Percentiles rank a stretch among this genome's conserved stretches.
Evolutionary conservation across 1,140 invertebrate genomes (phyloP).

Genomic region (Cheumatopsyche charites): DNA sequence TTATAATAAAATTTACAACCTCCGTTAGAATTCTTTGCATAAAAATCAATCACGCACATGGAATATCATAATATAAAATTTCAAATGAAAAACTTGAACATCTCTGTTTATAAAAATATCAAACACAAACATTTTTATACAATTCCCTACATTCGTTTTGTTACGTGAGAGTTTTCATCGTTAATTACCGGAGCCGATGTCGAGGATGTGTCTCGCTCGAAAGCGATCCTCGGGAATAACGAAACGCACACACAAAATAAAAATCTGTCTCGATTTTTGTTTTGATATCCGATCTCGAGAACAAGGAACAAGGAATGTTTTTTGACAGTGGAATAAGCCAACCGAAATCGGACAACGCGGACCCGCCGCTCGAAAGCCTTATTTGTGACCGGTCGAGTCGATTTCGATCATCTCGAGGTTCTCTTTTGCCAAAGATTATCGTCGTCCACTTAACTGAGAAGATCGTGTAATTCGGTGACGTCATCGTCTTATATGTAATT

Average conservation of each 20-base stretch:
- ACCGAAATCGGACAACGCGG: slow-evolving; percentile 25
- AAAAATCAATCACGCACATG: no score
- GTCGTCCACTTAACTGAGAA: no score
- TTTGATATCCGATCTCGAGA: slow-evolving; percentile 26
- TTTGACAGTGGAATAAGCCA: slow-evolving; percentile 34
- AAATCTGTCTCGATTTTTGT: slow-evolving; percentile 23
- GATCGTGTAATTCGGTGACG: no score
- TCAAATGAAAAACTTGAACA: no score
- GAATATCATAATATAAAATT: no score
- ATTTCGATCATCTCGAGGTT: neutral
- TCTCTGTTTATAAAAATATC: no score
- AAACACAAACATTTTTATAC: no score
- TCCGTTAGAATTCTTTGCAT: no score
- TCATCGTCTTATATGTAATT: no score
- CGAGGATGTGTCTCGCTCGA: neutral
- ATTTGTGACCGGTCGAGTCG: slow-evolving; percentile 12
- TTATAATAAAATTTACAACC: no score
- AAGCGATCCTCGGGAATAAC: neutral
- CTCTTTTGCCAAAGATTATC: no score
- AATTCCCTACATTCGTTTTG: slow-evolving; percentile 38
- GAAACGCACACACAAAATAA: neutral
- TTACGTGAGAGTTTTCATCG: slow-evolving; percentile 36
- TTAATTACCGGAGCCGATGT: neutral
- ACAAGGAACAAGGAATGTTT: slow-evolving; percentile 6
- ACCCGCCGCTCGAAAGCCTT: neutral